Conservation (phyloP, 2,797 vertebrate species). For the Carcharodon carcharias region DNA sequence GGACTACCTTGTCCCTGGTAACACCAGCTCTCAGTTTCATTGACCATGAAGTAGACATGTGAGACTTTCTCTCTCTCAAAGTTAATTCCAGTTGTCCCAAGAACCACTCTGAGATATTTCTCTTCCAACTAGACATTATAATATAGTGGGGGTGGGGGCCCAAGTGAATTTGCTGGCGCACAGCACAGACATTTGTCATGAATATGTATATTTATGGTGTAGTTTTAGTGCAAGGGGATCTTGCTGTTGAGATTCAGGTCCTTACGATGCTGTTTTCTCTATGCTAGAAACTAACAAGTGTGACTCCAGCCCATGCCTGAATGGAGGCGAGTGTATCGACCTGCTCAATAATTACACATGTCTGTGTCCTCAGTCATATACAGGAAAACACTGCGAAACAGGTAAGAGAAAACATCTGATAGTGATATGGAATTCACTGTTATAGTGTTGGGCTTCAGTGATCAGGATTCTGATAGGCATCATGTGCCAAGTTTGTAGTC, state of each 20-base stretch:
- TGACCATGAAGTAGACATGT: not conserved
- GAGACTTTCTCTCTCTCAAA: not conserved
- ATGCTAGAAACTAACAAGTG: slow-evolving; percentile 76
- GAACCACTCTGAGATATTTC: not conserved
- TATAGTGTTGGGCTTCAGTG: not conserved
- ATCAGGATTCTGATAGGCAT: no score
- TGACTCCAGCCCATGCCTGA: slow-evolving; percentile 73
- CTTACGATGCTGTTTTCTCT: not conserved
- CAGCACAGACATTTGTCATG: not conserved
- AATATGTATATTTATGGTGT: not conserved
- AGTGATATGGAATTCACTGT: not conserved
- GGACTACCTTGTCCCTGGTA: not conserved
- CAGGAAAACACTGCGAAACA: slow-evolving; percentile 77
- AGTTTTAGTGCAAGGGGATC: not conserved
- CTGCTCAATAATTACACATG: slow-evolving; percentile 73
- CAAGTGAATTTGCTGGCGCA: not conserved
- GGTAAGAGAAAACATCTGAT: slow-evolving; percentile 56
- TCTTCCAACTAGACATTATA: not conserved
- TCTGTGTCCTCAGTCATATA: slow-evolving; percentile 65
- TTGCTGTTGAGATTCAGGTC: not conserved
- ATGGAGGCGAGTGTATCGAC: slow-evolving; percentile 73
- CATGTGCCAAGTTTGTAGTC: no score
- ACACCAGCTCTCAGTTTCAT: not conserved
- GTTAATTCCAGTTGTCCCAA: not conserved
- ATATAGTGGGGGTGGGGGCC: no score